Conservation (phyloP, 2,888 invertebrate genomes). For the Polydrusus pterygomalis region DNA sequence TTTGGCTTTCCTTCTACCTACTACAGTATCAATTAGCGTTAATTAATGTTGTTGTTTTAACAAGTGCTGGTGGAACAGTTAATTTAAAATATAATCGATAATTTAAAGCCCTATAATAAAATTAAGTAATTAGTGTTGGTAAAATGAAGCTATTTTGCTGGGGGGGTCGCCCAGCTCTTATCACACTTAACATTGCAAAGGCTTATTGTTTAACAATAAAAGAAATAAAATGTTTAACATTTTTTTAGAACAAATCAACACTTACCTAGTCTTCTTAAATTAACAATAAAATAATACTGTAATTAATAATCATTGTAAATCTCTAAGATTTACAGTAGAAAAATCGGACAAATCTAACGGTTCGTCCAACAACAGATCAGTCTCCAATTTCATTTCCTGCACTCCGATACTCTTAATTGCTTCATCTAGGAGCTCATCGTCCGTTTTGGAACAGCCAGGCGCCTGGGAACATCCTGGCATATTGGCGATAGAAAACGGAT, state of each 20-base stretch:
- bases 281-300: constrained; percentile 8
- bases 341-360: constrained; percentile 59
- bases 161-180: too few species aligned
- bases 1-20: too few species aligned
- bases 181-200: too few species aligned
- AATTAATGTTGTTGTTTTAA: too few species aligned
- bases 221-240: neutral
- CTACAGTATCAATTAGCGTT: too few species aligned
- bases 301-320: constrained; percentile 57
- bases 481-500: neutral
- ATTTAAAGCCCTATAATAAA: too few species aligned
- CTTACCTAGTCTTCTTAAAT: constrained; percentile 3
- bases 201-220: constrained; percentile 6
- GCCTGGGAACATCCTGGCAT: neutral
- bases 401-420: constrained; percentile 65
- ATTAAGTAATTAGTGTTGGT: too few species aligned
- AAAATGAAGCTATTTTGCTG: too few species aligned
- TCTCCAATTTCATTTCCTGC: constrained; percentile 63
- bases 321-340: constrained; percentile 65
- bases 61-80: too few species aligned
- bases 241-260: constrained; percentile 8
- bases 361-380: constrained; percentile 35
- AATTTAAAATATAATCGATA: too few species aligned
- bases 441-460: constrained; percentile 39
- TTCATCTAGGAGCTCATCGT: constrained; percentile 64